Percentiles rank a stretch among this genome's conserved stretches.
These are phyloP conservation scores for Crotalus horridus DNA, from an alignment of 2,113 vertebrate species.

Conservation along the genomic window DNA sequence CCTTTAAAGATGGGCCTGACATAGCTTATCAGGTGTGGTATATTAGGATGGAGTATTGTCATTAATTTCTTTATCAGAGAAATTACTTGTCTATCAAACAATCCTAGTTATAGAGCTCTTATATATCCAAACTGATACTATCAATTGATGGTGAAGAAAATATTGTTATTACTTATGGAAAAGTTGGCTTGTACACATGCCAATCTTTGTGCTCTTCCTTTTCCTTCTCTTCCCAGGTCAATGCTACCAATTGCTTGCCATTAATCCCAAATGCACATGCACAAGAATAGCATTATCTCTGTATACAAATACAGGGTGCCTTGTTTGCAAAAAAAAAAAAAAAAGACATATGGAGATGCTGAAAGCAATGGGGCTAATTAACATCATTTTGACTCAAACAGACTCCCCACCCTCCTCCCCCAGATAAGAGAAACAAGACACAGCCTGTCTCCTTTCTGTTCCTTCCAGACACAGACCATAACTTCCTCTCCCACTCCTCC, in stretches of 20 bases:
- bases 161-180: neutral
- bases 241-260: rapidly evolving
- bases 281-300: neutral
- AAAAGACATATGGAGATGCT: neutral
- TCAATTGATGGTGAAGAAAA: neutral
- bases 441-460: constrained; percentile 40
- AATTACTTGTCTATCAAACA: neutral
- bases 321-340: constrained; percentile 14
- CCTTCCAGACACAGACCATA: constrained; percentile 22
- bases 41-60: neutral
- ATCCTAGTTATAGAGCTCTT: neutral
- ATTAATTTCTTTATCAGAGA: neutral
- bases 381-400: constrained; percentile 5
- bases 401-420: neutral
- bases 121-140: neutral
- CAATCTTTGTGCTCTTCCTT: neutral
- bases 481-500: constrained; percentile 18
- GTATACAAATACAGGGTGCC: neutral
- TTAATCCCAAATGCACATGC: neutral
- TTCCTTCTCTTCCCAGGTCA: neutral
- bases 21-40: neutral
- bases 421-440: neutral
- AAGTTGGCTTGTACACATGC: neutral
- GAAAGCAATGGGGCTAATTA: constrained; percentile 22
- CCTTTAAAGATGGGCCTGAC: neutral